Conservation (phyloP, 2,797 vertebrate species). For the Propithecus deckenii region DNA sequence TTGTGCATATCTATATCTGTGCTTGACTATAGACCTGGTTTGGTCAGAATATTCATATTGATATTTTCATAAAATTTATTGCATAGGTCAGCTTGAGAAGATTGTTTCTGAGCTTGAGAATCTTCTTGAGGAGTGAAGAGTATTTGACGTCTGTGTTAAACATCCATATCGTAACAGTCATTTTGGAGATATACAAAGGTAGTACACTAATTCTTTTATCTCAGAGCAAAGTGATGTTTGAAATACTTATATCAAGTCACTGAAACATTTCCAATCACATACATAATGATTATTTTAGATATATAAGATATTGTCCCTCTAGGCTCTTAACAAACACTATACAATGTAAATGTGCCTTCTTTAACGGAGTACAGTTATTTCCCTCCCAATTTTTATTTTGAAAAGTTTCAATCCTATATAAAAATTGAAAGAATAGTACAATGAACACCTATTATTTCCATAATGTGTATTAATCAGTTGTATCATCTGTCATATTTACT, state of each 20-base stretch:
- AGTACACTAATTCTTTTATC: neutral
- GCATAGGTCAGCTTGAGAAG: neutral
- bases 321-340: neutral
- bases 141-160: slow-evolving; percentile 39
- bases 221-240: neutral
- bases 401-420: slow-evolving; percentile 1
- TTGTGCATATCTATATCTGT: neutral
- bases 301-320: neutral
- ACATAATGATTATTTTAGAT: neutral
- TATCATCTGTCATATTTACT: neutral
- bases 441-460: neutral
- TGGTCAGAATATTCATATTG: neutral
- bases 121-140: neutral
- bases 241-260: slow-evolving; percentile 16
- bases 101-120: slow-evolving; percentile 26
- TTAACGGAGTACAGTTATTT: neutral
- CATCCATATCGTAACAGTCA: neutral
- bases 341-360: neutral
- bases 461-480: neutral
- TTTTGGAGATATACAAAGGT: neutral
- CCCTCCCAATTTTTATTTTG: neutral
- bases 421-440: slow-evolving; percentile 25
- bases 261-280: slow-evolving; percentile 16
- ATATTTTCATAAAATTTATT: neutral
- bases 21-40: neutral